Evolutionary conservation across 2,888 invertebrate genomes (phyloP), one percentile per base, ranked within the genome.

Genomic region (Cerceris rybyensis): DNA sequence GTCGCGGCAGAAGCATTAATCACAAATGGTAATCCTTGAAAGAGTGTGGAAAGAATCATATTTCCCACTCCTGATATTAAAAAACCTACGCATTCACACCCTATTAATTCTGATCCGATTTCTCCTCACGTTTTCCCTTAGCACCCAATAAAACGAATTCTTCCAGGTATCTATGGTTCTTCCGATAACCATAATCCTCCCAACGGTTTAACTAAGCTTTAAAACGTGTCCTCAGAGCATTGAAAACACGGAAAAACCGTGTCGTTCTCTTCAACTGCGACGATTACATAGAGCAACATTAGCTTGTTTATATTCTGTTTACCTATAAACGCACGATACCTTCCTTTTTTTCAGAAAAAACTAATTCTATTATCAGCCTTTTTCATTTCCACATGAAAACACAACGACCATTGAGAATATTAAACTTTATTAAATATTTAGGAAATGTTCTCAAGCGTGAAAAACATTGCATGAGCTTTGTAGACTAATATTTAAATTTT

Each of bases 141-240:
- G 52, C 78, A 67, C 67, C 28, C 52, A 49, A 75, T 54, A 70
- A 70, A 75, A 75, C 16, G 49, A 59, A 55, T 67, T 75, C 50
- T n/a, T 43, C 54, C 41, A 67, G 73, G 67, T 75, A 57, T 72
- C 67, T 52, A 67, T 54, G 42, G 58, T 46, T 54, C 67, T 49
- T 57, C 63, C 54, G 46, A 67, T 73, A 72, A 75, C 67, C 64
- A 63, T 17, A 65, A 77, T 77, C 74, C 16, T 58, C 61, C 52
- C 57, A 60, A 66, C 28, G 17, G 41, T 68, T 28, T 28, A 55
- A 55, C 17, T 17, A 55, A 55, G 55, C 28, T 55, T 28, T 16
- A 0, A 0, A 1, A 55, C 55, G 55, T 52, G 14, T 52, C 14
- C 5, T 7, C 11, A n/a, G n/a, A 9, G 6, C 11, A 17, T 11